Evolutionary conservation across 2,888 invertebrate species (phyloP).

Genomic region (Acleris emargana): DNA sequence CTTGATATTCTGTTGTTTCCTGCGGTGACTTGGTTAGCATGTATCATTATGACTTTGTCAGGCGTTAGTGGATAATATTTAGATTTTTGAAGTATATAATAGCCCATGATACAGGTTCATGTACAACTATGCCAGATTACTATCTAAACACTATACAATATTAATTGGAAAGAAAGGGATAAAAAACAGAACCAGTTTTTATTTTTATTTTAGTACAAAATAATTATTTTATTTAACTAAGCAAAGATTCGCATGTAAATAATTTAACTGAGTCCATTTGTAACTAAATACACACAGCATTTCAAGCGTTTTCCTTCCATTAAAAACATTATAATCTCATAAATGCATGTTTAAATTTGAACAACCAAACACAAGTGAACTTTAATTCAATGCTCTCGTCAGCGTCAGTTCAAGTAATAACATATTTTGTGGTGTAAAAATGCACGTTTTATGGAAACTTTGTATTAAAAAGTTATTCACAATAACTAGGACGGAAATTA

Average conservation of each 20-base stretch:
- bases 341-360: not conserved
- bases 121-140: too few species aligned
- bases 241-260: not conserved
- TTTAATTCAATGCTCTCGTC: not conserved
- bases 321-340: too few species aligned
- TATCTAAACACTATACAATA: too few species aligned
- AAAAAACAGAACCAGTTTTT: too few species aligned
- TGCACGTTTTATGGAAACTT: slow-evolving; percentile 6
- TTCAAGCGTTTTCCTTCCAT: too few species aligned
- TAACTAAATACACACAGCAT: too few species aligned
- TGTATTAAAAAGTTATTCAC: slow-evolving; percentile 24
- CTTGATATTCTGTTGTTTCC: not conserved
- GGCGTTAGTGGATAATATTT: too few species aligned
- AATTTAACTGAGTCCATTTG: not conserved
- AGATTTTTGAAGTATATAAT: too few species aligned
- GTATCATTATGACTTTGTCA: too few species aligned
- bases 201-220: too few species aligned
- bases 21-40: not conserved
- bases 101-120: too few species aligned
- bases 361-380: not conserved
- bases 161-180: too few species aligned
- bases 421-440: slow-evolving; percentile 11
- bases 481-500: slow-evolving; percentile 33
- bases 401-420: slow-evolving; percentile 1
- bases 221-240: not conserved